Percentiles rank a stretch among this genome's conserved stretches.
These are phyloP conservation scores for Lasioglossum morio DNA, from an alignment of 2,888 invertebrate species.

Conservation along the genomic window DNA sequence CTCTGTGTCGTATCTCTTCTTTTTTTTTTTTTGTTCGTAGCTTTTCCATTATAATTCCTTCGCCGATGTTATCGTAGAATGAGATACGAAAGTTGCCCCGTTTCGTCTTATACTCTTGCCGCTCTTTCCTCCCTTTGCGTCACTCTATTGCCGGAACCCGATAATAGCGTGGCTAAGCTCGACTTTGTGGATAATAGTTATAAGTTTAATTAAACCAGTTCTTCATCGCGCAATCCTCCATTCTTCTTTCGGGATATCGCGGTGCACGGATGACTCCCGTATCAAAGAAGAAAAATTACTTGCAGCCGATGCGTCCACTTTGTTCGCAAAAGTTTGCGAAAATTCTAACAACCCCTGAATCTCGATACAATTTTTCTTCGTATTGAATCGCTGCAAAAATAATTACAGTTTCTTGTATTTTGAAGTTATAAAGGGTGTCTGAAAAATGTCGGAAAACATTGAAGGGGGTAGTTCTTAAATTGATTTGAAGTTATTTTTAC, in stretches of 20 bases:
- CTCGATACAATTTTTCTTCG: conserved; percentile 20
- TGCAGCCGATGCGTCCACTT: not conserved
- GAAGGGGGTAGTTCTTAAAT: no score
- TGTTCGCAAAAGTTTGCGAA: not conserved
- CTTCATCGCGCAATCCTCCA: conserved; percentile 41
- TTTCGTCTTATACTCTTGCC: conserved; percentile 39
- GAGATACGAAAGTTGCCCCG: conserved; percentile 34
- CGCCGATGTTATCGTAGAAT: conserved; percentile 40
- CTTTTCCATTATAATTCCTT: conserved; percentile 36
- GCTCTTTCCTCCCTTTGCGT: conserved; percentile 51
- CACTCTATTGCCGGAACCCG: conserved; percentile 66
- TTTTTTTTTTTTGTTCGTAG: no score
- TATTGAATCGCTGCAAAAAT: not conserved
- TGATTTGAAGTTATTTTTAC: no score
- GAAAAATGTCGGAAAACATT: no score
- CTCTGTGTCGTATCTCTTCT: conserved; percentile 1
- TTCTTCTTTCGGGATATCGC: conserved; percentile 52
- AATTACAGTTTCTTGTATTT: not conserved
- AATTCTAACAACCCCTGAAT: not conserved
- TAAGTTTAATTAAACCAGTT: conserved; percentile 77
- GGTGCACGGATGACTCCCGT: conserved; percentile 43
- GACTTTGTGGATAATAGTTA: conserved; percentile 75
- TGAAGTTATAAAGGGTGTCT: not conserved
- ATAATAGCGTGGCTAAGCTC: conserved; percentile 72
- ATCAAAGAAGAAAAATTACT: conserved; percentile 57